A percentile compares a stretch with the other conserved stretches of the same genome.
Conservation (phyloP, 2,888 invertebrate species). For the Tipula lateralis region DNA sequence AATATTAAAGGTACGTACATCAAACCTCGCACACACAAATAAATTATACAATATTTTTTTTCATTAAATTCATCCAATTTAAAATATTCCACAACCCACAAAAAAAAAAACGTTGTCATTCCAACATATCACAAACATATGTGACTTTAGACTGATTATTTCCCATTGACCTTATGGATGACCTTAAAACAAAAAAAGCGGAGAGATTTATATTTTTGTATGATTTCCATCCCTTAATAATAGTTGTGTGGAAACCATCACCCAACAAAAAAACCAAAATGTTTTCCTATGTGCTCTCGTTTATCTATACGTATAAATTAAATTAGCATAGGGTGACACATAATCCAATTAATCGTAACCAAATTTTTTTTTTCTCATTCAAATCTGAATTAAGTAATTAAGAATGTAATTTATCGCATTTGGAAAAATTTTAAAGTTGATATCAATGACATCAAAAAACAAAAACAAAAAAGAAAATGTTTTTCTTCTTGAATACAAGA, state of each 20-base stretch:
- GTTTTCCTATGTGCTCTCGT: neutral
- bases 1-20: neutral
- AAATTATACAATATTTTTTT: neutral
- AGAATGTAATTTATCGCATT: constrained; percentile 11
- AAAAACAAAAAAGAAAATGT: neutral
- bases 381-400: neutral
- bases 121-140: constrained; percentile 31
- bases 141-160: constrained; percentile 33
- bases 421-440: neutral
- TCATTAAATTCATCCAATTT: neutral
- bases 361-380: neutral
- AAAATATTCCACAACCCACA: neutral
- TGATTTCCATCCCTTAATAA: neutral
- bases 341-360: constrained; percentile 9
- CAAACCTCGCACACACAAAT: neutral
- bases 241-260: neutral
- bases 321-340: constrained; percentile 19
- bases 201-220: neutral
- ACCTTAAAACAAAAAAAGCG: constrained; percentile 7
- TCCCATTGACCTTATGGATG: constrained; percentile 32
- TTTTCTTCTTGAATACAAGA: neutral
- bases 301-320: neutral
- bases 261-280: neutral
- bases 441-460: constrained; percentile 13
- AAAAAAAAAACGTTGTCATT: neutral